Percentiles rank a stretch among this genome's conserved stretches.
Conservation (phyloP, 2,113 vertebrate species). For the Machaerirhynchus nigripectus region DNA sequence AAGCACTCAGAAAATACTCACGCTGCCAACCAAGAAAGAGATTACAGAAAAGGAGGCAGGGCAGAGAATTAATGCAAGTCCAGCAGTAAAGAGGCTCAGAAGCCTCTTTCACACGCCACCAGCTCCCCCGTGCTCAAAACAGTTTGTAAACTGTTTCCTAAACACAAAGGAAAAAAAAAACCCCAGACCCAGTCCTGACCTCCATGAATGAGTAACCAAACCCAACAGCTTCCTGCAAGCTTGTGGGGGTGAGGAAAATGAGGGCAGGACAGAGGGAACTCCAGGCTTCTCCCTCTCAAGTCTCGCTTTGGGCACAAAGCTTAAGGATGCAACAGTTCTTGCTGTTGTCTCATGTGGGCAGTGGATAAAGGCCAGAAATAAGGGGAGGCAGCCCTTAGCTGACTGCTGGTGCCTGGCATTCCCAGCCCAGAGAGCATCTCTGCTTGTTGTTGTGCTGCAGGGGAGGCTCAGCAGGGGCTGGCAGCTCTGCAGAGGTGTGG, state of each 20-base stretch:
- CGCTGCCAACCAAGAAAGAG: slow-evolving; percentile 49
- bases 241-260: background rate
- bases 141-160: slow-evolving; percentile 61
- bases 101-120: slow-evolving; percentile 1
- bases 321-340: background rate
- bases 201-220: slow-evolving; percentile 49
- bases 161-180: slow-evolving; percentile 44
- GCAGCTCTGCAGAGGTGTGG: background rate
- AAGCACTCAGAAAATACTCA: slow-evolving; percentile 50
- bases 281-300: background rate
- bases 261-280: background rate
- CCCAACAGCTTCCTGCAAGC: slow-evolving; percentile 22
- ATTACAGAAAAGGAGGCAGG: slow-evolving; percentile 30
- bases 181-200: slow-evolving; percentile 23
- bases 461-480: background rate
- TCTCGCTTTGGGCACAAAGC: background rate
- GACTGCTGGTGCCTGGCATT: background rate
- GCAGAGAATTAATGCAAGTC: background rate
- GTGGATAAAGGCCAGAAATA: background rate
- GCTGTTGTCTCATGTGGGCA: background rate
- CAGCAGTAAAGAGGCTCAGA: slow-evolving; percentile 8
- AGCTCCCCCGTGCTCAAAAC: background rate
- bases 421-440: background rate
- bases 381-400: background rate
- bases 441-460: fast-evolving